phyloP scores from a whole-genome alignment of 92 coral and sea anemone species.

The Phenganax subtilis region DNA sequence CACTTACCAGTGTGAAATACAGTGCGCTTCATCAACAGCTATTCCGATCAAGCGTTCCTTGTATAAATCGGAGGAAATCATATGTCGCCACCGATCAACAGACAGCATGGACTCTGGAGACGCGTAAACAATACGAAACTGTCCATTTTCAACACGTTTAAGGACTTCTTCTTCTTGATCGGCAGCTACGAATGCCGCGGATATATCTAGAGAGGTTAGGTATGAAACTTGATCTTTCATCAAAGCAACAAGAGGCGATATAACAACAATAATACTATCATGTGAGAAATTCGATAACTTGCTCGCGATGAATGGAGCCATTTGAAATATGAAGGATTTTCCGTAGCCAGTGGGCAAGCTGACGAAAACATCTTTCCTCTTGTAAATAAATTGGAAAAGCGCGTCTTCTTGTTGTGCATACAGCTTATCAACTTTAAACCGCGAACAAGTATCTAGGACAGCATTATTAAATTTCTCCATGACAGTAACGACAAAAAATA shows the following conservation, averaged over 20 bases:
- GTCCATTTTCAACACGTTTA: too few species aligned
- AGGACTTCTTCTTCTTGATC: background rate
- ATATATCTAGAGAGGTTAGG: background rate
- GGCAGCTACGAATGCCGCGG: background rate
- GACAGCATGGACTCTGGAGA: constrained; percentile 1
- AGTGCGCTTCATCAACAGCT: constrained; percentile 43
- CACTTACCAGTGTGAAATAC: constrained; percentile 40
- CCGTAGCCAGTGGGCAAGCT: constrained; percentile 52
- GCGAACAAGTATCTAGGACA: too few species aligned
- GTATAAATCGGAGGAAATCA: constrained; percentile 11
- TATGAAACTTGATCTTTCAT: background rate
- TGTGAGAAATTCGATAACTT: background rate
- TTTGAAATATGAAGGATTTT: constrained; percentile 50
- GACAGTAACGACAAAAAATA: too few species aligned
- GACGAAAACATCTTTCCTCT: constrained; percentile 44
- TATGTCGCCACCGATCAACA: constrained; percentile 15
- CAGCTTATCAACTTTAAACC: background rate
- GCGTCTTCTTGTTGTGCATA: constrained; percentile 26
- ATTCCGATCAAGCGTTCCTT: constrained; percentile 37
- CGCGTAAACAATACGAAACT: too few species aligned
- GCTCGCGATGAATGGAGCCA: constrained; percentile 43
- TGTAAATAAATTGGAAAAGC: constrained; percentile 23
- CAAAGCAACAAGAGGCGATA: constrained; percentile 3
- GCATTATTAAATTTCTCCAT: too few species aligned
- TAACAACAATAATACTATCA: background rate